Conservation (phyloP, 2,797 vertebrate genomes). For the Dromococcyx pavoninus region DNA sequence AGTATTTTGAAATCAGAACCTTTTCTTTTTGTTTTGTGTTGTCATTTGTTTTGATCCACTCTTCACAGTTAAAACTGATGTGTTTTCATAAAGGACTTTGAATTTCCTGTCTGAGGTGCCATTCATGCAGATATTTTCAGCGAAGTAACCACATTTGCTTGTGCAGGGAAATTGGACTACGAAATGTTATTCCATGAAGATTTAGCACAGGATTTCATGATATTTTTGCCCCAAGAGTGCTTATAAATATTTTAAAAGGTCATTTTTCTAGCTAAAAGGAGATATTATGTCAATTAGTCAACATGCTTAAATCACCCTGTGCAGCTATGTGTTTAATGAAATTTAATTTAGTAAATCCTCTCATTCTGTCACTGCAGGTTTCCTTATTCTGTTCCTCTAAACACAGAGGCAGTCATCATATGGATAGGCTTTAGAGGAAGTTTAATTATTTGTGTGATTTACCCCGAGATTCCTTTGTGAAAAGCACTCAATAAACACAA, state of each 20-base stretch:
- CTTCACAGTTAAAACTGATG: background rate
- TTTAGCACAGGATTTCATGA: background rate
- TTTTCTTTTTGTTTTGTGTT: background rate
- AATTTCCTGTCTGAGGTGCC: background rate
- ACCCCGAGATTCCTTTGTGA: background rate
- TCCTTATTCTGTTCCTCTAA: background rate
- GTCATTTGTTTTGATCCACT: background rate
- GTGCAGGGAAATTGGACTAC: background rate
- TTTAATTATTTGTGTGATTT: conserved; percentile 25
- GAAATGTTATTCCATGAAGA: background rate
- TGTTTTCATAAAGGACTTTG: background rate
- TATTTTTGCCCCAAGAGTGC: background rate
- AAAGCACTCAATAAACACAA: background rate
- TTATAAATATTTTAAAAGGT: conserved; percentile 45
- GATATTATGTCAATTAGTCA: background rate
- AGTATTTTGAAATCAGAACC: background rate
- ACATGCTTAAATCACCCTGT: background rate
- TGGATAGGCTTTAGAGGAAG: background rate
- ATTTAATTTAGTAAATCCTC: conserved; percentile 32
- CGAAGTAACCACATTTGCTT: background rate
- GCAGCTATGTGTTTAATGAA: background rate
- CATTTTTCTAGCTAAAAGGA: conserved; percentile 18
- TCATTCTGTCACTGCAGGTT: background rate
- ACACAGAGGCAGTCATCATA: background rate
- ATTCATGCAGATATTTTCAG: background rate